Evolutionary conservation across 2,113 vertebrate genomes (phyloP), one percentile per base, ranked within the genome.

Genomic region (Myiozetetes cayanensis): DNA sequence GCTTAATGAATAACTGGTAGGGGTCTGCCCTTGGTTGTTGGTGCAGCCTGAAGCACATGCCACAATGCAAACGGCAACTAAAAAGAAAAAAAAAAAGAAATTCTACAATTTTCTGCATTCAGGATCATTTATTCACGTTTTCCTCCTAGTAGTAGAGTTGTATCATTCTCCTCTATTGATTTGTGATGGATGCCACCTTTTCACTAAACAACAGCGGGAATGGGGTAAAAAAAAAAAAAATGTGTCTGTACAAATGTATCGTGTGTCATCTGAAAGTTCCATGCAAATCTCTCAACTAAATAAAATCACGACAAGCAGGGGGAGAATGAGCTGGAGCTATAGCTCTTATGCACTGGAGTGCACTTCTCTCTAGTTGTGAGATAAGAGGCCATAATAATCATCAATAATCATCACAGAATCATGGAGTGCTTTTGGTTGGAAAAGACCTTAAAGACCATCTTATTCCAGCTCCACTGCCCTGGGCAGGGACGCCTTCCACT

Each of bases 391-490:
- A 14, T 11, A 55, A 44, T 37, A 25, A 17, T 37, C n/a, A 8
- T 41, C 47, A 82, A 33, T 53, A 33, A 50, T 33, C 35, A 20
- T 9, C 9, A 13, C 2, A 65, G 55, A 43, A 28, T 52, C 12
- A 19, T 27, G 28, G 77, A 4, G 4, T 56, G 31, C 31, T 16
- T 63, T 31, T 41, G 31, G 7, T 37, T 63, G 63, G 56, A 49
- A 43, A 17, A 14, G 31, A 37, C 41, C 31, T 63, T 43, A 49
- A 22, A 43, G 63, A 20, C 41, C 25, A 23, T 37, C 55, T 49
- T 2, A 0, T 31, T 41, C 53, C n/a, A 83, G 14, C 39, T 41
- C n/a, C 53, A 3, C 39, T 68, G 39, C 53, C 0, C 0, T 67
- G 53, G n/a, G 41, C 41, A 76, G 41, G 30, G 41, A 19, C 55